Conservation (phyloP, 2,113 vertebrate species). For the Nycticorax nycticorax region DNA sequence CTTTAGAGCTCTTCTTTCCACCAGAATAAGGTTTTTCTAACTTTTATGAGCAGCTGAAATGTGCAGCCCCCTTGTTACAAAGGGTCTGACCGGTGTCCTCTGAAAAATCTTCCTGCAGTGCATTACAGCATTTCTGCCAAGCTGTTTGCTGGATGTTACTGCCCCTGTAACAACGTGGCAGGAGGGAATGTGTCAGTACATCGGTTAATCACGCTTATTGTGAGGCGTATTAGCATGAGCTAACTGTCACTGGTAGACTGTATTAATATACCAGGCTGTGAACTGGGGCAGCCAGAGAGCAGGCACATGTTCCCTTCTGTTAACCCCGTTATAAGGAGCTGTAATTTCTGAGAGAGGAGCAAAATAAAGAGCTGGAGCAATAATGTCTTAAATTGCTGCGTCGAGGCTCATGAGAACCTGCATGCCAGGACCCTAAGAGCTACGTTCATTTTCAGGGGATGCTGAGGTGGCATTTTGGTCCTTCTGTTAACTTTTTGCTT, state of each 20-base stretch:
- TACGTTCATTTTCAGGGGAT: not conserved
- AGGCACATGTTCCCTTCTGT: not conserved
- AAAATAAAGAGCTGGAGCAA: not conserved
- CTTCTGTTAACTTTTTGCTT: not conserved
- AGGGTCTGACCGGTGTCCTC: not conserved
- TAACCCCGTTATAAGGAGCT: not conserved
- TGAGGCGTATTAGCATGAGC: not conserved
- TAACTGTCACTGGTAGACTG: not conserved
- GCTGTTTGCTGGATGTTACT: not conserved
- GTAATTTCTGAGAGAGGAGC: not conserved
- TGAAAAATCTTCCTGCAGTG: not conserved
- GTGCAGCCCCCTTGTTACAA: not conserved
- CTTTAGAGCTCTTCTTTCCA: not conserved
- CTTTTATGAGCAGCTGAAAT: not conserved
- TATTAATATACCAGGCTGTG: not conserved
- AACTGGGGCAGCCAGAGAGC: not conserved
- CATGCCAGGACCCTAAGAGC: not conserved
- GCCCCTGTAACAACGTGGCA: not conserved
- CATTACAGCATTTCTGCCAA: not conserved
- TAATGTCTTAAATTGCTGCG: not conserved
- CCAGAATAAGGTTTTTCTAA: not conserved
- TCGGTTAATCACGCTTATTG: not conserved
- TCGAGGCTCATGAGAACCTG: not conserved
- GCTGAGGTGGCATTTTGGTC: not conserved
- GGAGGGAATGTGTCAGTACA: not conserved